Base-by-base conservation (phyloP, 2,797 vertebrate genomes). In the Anabacerthia variegaticeps region DNA sequence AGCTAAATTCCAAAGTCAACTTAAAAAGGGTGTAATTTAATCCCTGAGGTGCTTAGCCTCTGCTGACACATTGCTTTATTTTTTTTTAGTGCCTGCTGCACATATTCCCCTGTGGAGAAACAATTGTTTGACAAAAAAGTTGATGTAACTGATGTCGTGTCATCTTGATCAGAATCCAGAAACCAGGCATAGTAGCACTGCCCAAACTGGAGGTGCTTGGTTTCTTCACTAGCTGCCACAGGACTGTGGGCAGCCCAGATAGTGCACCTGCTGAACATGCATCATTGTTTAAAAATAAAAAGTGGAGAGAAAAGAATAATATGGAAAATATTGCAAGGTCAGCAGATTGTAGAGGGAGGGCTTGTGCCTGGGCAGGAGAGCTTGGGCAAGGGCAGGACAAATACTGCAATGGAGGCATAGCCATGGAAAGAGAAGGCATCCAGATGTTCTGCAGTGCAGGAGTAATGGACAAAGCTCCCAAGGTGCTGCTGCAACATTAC, bases 251-350 rank as follows among this genome's bases (percentile, higher is more conserved):
- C 43, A 59, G 80, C 61, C 15, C 12, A 6, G 84, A 52, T 78
- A 39, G 32, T 7, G 11, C 86, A 74, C 61, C 84, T 82, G 78
- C 74, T 89, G 73, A 41, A 48, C 2, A 37, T 34, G 74, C 77
- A 93, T 95, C 92, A 82, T 37, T 5, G 46, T 90, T 95, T 96
- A 91, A 93, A 95, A 95, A 94, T 85, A 69, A 94, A 72, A 85
- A 84, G 32, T 30, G 56, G 63, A 87, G 71, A 93, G 86, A 56
- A 71, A 89, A 71, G 63, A 73, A 82, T 41, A 91, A 85, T 52
- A 52, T 0, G 79, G 92, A 92, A 93, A 94, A 91, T 68, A 89
- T 80, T 85, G 86, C 91, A 91, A 71, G 75, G 82, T 85, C 95
- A 94, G 91, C 89, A 88, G 73, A 44, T 0, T 4, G 44, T 2